A percentile compares a stretch with the other conserved stretches of the same genome.
These are phyloP conservation scores for Lithobates pipiens DNA, from an alignment of 2,797 vertebrate species.

Conservation along the genomic window DNA sequence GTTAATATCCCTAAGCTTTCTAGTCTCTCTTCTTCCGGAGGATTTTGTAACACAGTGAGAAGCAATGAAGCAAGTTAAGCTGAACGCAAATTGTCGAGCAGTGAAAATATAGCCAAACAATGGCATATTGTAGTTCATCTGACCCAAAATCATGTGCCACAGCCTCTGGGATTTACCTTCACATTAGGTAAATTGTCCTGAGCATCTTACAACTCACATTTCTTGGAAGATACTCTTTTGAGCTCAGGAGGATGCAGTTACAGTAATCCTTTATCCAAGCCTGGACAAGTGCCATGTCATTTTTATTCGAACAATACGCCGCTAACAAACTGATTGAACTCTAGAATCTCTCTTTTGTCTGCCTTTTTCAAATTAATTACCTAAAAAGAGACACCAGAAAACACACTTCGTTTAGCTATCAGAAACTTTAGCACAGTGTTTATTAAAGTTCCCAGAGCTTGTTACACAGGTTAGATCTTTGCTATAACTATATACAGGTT, in stretches of 20 bases:
- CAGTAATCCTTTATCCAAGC: slow-evolving; percentile 55
- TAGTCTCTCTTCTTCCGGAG: slow-evolving; percentile 26
- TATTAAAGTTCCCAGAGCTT: slow-evolving; percentile 44
- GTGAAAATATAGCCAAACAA: slow-evolving; percentile 51
- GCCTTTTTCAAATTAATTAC: slow-evolving; percentile 59
- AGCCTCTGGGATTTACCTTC: slow-evolving; percentile 59
- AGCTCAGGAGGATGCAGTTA: slow-evolving; percentile 60
- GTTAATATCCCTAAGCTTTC: slow-evolving; percentile 25
- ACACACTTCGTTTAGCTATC: slow-evolving; percentile 45
- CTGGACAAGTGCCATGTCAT: slow-evolving; percentile 59
- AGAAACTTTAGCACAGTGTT: slow-evolving; percentile 27
- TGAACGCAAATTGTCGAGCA: slow-evolving; percentile 39
- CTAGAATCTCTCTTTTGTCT: slow-evolving; percentile 61
- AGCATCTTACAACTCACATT: slow-evolving; percentile 62
- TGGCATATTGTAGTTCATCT: slow-evolving; percentile 59
- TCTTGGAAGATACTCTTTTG: slow-evolving; percentile 58
- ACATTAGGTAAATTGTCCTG: slow-evolving; percentile 60
- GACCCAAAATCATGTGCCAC: slow-evolving; percentile 60
- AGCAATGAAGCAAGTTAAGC: slow-evolving; percentile 46
- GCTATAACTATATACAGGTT: not conserved
- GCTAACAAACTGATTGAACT: slow-evolving; percentile 62
- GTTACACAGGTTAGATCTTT: not conserved
- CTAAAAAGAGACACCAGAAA: slow-evolving; percentile 59
- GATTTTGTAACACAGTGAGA: slow-evolving; percentile 37
- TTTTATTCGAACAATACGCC: slow-evolving; percentile 58